Percentiles rank a stretch among this genome's conserved stretches.
Conservation (phyloP, 2,113 vertebrate species). For the Phrynocephalus versicolor region DNA sequence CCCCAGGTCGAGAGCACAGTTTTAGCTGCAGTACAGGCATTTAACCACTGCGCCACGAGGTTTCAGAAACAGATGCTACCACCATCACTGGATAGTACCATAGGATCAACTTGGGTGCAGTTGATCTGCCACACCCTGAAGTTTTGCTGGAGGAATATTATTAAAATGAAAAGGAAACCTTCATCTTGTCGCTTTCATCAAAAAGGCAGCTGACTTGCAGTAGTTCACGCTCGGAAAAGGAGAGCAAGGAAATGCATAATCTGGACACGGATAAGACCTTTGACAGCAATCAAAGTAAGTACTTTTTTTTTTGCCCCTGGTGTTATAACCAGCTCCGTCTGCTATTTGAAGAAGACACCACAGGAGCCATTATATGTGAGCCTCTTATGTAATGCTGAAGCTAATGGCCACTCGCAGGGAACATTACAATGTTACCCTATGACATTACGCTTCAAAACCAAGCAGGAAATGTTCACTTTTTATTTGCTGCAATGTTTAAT, state of each 20-base stretch:
- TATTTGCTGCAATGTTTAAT: conserved; percentile 66
- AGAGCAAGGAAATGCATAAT: conserved; percentile 28
- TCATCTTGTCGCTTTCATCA: neutral
- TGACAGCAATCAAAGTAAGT: conserved; percentile 35
- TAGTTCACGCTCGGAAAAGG: conserved; percentile 22
- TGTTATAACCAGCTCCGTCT: conserved; percentile 27
- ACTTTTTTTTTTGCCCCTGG: conserved; percentile 34
- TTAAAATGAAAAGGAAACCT: neutral
- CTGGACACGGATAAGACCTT: conserved; percentile 40
- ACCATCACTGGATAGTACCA: neutral
- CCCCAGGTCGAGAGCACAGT: too few relatives aligned
- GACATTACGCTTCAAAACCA: conserved; percentile 48
- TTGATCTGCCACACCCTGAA: neutral
- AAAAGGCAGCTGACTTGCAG: conserved; percentile 6
- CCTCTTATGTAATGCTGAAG: conserved; percentile 5
- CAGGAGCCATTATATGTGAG: conserved; percentile 7
- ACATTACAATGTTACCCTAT: conserved; percentile 16
- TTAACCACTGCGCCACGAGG: too few relatives aligned
- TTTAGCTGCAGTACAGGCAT: too few relatives aligned
- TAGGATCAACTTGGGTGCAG: neutral
- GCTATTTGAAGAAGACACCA: conserved; percentile 23
- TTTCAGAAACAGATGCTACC: neutral
- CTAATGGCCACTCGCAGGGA: conserved; percentile 39
- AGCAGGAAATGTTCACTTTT: conserved; percentile 57
- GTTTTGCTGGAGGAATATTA: neutral